Base-by-base conservation (phyloP, 30 jellyfish, hydroid and myxozoan genomes). In the Pseudorhiza aurosa region DNA sequence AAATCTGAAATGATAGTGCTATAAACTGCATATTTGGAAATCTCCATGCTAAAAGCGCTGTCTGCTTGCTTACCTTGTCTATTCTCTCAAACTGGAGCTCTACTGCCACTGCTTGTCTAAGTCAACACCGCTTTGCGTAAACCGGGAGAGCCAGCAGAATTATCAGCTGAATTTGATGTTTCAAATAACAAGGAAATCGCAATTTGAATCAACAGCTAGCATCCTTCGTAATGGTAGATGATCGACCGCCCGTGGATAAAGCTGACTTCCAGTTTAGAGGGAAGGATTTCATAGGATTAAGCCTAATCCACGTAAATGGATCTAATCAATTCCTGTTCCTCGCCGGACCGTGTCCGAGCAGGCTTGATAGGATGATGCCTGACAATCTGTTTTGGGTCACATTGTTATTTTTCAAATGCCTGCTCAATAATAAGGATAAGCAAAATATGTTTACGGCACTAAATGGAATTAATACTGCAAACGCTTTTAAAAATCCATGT, bases 211-310 rank as follows among this genome's bases (percentile, higher is more conserved):
- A 53, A 53, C 67, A 53, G 24, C n/a, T 18, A 15, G 67, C 67
- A 53, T 53, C 67, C 22, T 10, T 53, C 35, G 67, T 36, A 53
- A 53, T 15, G 36, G 67, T 53, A 53, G 36, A 14, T 8, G 67
- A 53, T 21, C 14, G 67, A 53, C 67, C 67, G 67, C 67, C 67
- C 14, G 67, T 36, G 36, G 67, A 53, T 53, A 1, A 53, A 53
- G 67, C 67, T 21, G 19, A 14, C 67, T 22, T 53, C 24, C 67
- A 39, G 67, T 19, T 53, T 53, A n/a, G 37, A 53, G 67, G 30
- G 24, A 21, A 7, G 67, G 67, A 53, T 53, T 39, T 53, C 67
- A 53, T 53, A 33, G 67, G 67, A 53, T 53, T 53, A 18, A 18
- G n/a, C 14, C 14, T 53, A 53, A 53, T 53, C 67, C 67, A 18